Evolutionary conservation across 1,140 invertebrate species (phyloP).

Genomic region (Contarinia nasturtii): DNA sequence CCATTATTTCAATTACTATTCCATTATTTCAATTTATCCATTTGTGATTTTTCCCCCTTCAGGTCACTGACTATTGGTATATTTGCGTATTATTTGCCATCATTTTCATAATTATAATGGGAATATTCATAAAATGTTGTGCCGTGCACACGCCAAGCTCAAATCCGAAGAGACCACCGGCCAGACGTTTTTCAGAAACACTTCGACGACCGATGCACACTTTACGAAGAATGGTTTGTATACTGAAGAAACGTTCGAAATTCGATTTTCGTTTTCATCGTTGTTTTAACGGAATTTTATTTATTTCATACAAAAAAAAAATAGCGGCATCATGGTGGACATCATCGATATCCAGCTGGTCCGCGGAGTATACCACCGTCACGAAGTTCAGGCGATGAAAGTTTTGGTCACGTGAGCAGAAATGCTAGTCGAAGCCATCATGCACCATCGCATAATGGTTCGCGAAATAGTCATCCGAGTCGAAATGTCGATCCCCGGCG

Average conservation of each 20-base stretch:
- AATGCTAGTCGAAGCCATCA: slow-evolving; percentile 4
- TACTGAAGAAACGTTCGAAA: slow-evolving; percentile 3
- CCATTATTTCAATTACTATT: no score
- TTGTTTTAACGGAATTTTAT: not conserved
- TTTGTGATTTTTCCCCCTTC: no score
- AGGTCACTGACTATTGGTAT: slow-evolving; percentile 91
- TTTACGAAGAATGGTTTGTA: slow-evolving; percentile 53
- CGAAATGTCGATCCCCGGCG: slow-evolving; percentile 9
- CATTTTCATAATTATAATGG: slow-evolving; percentile 87
- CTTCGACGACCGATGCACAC: slow-evolving; percentile 76
- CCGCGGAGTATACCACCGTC: slow-evolving; percentile 31
- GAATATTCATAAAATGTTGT: slow-evolving; percentile 97
- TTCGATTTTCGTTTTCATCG: slow-evolving; percentile 2
- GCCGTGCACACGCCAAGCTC: slow-evolving; percentile 96
- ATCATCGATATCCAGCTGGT: slow-evolving; percentile 15
- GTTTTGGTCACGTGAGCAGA: not conserved
- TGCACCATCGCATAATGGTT: not conserved
- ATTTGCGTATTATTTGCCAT: slow-evolving; percentile 82
- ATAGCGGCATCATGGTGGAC: slow-evolving; percentile 27
- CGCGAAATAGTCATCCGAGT: slow-evolving; percentile 8
- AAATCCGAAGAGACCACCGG: slow-evolving; percentile 82
- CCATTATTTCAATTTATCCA: no score
- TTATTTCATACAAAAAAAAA: slow-evolving; percentile 9
- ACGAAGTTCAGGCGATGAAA: slow-evolving; percentile 11
- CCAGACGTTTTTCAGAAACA: slow-evolving; percentile 69